These are phyloP conservation scores for Eutrigla gurnardus DNA, from an alignment of 2,797 vertebrate genomes.

Conservation along the genomic window DNA sequence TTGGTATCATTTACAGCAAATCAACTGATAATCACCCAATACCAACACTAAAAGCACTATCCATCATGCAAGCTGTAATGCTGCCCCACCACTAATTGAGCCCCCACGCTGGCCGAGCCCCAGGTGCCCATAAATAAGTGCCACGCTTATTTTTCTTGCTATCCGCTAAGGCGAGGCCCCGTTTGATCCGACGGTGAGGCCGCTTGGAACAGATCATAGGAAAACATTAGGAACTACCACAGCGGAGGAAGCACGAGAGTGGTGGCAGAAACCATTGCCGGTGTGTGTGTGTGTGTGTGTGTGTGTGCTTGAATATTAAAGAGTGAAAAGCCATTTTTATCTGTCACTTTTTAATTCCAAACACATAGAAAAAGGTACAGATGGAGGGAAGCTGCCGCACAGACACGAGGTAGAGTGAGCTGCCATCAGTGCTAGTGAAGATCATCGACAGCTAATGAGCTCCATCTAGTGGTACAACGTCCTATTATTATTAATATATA, in stretches of 20 bases:
- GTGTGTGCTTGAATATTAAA: slow-evolving; percentile 27
- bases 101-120: slow-evolving; percentile 63
- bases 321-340: slow-evolving; percentile 57
- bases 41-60: slow-evolving; percentile 80
- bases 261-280: slow-evolving; percentile 23
- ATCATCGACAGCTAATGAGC: slow-evolving; percentile 41
- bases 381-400: slow-evolving; percentile 35
- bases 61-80: slow-evolving; percentile 73
- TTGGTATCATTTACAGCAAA: slow-evolving; percentile 70
- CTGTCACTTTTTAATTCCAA: slow-evolving; percentile 63
- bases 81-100: slow-evolving; percentile 79
- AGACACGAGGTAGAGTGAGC: slow-evolving; percentile 33
- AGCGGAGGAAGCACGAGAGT: slow-evolving; percentile 46
- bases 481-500: slow-evolving; percentile 10
- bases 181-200: slow-evolving; percentile 63
- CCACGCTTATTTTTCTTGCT: slow-evolving; percentile 74
- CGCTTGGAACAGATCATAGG: slow-evolving; percentile 57
- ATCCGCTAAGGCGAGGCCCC: slow-evolving; percentile 50
- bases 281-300: slow-evolving; percentile 21
- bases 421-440: slow-evolving; percentile 8
- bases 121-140: slow-evolving; percentile 75
- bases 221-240: slow-evolving; percentile 61
- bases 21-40: slow-evolving; percentile 83
- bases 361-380: slow-evolving; percentile 30
- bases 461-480: slow-evolving; percentile 68